A percentile compares a stretch with the other conserved stretches of the same genome.
Conservation (phyloP, 2,888 invertebrate genomes). For the Tetragnatha montana region DNA sequence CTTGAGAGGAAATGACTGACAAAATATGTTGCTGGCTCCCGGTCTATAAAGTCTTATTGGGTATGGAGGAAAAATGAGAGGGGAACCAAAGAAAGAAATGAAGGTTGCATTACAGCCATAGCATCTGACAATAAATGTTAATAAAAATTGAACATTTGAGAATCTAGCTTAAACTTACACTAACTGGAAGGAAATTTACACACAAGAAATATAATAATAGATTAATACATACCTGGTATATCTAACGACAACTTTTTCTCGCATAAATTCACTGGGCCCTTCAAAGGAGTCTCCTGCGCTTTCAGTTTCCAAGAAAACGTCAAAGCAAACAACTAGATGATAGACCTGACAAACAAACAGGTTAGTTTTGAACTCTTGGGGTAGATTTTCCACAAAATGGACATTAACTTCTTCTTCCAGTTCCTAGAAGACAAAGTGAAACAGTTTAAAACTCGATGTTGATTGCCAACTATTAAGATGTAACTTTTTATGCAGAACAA, state of each 20-base stretch:
- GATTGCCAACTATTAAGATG: neutral
- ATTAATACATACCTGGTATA: constrained; percentile 45
- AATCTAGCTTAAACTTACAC: too few species aligned
- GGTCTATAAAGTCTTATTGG: too few species aligned
- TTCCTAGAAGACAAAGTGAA: constrained; percentile 77
- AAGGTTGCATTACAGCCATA: too few species aligned
- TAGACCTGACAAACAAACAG: constrained; percentile 87
- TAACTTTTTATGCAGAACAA: neutral
- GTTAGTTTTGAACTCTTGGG: constrained; percentile 77
- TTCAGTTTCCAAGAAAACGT: constrained; percentile 88
- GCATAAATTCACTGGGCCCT: constrained; percentile 81
- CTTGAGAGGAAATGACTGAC: too few species aligned
- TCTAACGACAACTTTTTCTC: constrained; percentile 84
- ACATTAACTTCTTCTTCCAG: constrained; percentile 86
- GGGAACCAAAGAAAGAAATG: too few species aligned
- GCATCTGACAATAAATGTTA: too few species aligned
- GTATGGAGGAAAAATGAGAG: too few species aligned
- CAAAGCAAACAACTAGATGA: constrained; percentile 87
- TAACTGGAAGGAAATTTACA: too few species aligned
- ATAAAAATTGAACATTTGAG: too few species aligned
- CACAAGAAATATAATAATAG: neutral
- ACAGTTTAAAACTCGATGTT: too few species aligned
- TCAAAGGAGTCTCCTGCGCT: constrained; percentile 78
- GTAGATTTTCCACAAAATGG: constrained; percentile 77
- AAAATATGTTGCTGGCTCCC: too few species aligned